Conservation (phyloP, 2,797 vertebrate species). For the Ctenopoma kingsleyae region DNA sequence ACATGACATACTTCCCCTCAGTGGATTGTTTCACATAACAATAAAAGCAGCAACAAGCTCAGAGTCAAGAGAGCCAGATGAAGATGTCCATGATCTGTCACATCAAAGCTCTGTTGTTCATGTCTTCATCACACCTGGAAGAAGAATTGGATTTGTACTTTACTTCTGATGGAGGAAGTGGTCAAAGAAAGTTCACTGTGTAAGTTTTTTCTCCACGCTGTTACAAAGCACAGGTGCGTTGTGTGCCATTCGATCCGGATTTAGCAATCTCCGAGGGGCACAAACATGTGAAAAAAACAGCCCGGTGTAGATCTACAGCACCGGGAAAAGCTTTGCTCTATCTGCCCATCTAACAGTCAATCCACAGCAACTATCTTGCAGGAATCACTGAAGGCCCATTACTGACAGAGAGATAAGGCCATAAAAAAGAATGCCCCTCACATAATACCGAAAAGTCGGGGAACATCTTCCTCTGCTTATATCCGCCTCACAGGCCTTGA, state of each 20-base stretch:
- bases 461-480: conserved; percentile 75
- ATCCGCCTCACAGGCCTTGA: conserved; percentile 70
- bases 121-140: conserved; percentile 46
- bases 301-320: conserved; percentile 54
- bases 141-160: conserved; percentile 39
- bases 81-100: conserved; percentile 51
- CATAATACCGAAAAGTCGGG: conserved; percentile 72
- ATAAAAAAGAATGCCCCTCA: conserved; percentile 68
- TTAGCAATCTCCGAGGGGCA: conserved; percentile 62
- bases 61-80: conserved; percentile 42
- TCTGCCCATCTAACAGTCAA: conserved; percentile 66
- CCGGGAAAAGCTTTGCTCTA: conserved; percentile 62
- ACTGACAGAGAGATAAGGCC: conserved; percentile 77
- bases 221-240: conserved; percentile 36
- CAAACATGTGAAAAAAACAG: conserved; percentile 58
- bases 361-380: conserved; percentile 70
- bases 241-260: conserved; percentile 67
- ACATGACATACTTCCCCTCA: conserved; percentile 30
- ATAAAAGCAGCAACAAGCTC: conserved; percentile 47
- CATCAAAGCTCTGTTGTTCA: conserved; percentile 57
- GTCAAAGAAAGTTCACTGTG: conserved; percentile 67
- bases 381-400: conserved; percentile 77
- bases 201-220: conserved; percentile 9
- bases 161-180: conserved; percentile 64
- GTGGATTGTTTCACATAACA: conserved; percentile 51